Evolutionary conservation across 2,113 vertebrate genomes (phyloP).

Genomic region (Sphyrna mokarran): DNA sequence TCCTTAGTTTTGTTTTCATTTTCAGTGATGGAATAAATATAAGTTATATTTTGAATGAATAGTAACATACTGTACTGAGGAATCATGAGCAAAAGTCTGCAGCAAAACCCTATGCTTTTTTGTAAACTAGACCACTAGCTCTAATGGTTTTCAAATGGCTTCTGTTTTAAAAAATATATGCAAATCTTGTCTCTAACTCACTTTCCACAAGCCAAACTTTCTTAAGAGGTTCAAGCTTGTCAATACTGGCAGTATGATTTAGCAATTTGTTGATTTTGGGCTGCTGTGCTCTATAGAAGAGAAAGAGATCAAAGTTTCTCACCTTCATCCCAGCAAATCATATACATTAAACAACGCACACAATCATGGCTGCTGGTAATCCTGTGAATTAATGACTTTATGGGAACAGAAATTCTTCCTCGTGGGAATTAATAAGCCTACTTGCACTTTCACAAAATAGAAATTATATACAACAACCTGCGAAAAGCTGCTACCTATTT

Average conservation of each 20-base stretch:
- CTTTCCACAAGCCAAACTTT: background rate
- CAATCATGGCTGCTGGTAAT: background rate
- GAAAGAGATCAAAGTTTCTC: background rate
- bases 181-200: background rate
- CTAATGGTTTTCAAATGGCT: background rate
- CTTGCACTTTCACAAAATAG: constrained; percentile 55
- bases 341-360: background rate
- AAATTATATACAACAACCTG: constrained; percentile 59
- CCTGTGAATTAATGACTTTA: background rate
- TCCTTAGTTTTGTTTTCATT: background rate
- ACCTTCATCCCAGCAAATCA: background rate
- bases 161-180: background rate
- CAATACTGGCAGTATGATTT: background rate
- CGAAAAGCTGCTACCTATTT: constrained; percentile 50
- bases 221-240: background rate
- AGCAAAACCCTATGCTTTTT: background rate
- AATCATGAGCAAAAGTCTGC: background rate
- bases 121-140: background rate
- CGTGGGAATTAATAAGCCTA: constrained; percentile 23
- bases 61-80: background rate
- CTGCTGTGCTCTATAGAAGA: background rate
- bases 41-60: background rate
- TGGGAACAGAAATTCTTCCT: background rate
- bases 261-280: background rate
- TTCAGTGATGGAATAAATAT: background rate